Percentiles rank a stretch among this genome's conserved stretches.
phyloP scores from a whole-genome alignment of 2,113 vertebrate genomes.

The Furnarius figulus region DNA sequence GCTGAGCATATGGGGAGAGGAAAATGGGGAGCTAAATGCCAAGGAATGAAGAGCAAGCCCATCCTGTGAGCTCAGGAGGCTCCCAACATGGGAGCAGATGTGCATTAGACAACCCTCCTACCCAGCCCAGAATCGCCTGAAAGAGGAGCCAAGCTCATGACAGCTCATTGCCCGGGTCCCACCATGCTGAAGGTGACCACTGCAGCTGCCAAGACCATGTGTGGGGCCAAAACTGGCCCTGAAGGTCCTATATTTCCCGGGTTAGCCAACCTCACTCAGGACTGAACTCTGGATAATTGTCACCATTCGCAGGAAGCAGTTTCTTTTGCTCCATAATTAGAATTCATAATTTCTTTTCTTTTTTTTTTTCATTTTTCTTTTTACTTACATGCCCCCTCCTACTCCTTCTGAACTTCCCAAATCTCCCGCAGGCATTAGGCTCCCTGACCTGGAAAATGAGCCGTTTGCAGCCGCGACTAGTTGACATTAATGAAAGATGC shows the following conservation, averaged over 20 bases:
- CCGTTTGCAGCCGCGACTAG: background rate
- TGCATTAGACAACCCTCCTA: background rate
- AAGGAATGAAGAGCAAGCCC: background rate
- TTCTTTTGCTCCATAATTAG: background rate
- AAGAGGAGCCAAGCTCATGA: background rate
- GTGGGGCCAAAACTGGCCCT: background rate
- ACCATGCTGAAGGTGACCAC: fast-evolving
- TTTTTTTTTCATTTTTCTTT: background rate
- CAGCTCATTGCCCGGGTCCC: background rate
- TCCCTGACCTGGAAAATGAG: slow-evolving; percentile 41
- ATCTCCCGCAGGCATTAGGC: background rate
- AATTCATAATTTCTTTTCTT: fast-evolving
- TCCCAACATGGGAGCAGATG: background rate
- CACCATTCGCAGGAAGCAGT: background rate
- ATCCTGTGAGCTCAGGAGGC: background rate
- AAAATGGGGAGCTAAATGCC: background rate
- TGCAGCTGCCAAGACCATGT: background rate
- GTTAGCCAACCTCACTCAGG: background rate
- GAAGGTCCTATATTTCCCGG: background rate
- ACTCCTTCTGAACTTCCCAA: slow-evolving; percentile 15
- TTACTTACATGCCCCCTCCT: background rate
- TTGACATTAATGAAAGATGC: background rate
- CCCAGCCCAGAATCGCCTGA: background rate
- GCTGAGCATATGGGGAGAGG: background rate
- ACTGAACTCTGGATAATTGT: background rate